Conservation (phyloP, 2,797 vertebrate species). For the Scomberomorus guttatus region DNA sequence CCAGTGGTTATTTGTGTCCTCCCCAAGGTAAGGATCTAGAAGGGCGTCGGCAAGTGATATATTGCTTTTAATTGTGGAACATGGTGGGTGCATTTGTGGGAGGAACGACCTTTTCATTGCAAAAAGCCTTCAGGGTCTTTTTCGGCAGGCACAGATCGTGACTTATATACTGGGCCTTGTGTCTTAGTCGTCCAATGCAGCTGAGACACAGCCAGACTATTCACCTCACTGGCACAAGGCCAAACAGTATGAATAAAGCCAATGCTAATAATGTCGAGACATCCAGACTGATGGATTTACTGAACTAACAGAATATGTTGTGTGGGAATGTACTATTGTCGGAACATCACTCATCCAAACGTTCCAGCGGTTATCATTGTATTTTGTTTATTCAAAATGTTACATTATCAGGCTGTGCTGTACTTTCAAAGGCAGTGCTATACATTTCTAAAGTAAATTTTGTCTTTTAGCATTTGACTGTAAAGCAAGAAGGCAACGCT, state of each 20-base stretch:
- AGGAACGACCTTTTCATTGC: conserved; percentile 16
- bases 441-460: conserved; percentile 13
- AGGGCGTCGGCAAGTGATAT: conserved; percentile 23
- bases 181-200: neutral
- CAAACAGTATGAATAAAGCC: conserved; percentile 4
- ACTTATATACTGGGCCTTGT: conserved; percentile 3
- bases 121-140: conserved; percentile 22
- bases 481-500: conserved; percentile 94
- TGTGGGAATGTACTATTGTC: neutral
- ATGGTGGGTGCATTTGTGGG: neutral
- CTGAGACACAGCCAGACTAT: conserved; percentile 1
- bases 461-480: conserved; percentile 90
- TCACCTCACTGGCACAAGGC: conserved; percentile 5
- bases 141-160: conserved; percentile 28
- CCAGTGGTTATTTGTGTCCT: conserved; percentile 55
- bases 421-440: neutral
- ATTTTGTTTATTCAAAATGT: neutral
- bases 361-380: neutral
- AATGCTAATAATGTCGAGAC: neutral
- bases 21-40: conserved; percentile 47
- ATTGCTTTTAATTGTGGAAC: conserved; percentile 44
- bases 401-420: neutral
- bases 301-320: neutral
- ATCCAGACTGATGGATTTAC: neutral
- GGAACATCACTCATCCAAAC: neutral